These are phyloP conservation scores for Rhinophrynus dorsalis DNA, from an alignment of 2,797 vertebrate genomes.

Conservation along the genomic window DNA sequence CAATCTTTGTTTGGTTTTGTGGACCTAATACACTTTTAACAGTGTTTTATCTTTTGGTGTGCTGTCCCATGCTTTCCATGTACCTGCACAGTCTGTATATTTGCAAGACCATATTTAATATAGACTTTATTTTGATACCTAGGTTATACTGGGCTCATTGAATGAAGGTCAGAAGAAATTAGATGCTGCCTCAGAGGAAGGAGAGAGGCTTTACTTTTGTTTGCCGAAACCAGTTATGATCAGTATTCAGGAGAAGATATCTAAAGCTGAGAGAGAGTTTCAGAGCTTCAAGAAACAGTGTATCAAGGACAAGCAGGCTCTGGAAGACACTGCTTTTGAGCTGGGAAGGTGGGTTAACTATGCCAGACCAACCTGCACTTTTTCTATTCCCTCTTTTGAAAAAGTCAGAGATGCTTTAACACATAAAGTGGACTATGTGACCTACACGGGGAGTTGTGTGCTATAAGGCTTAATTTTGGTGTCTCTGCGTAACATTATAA, in stretches of 20 bases:
- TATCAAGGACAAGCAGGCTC: slow-evolving; percentile 82
- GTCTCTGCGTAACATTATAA: too few relatives aligned
- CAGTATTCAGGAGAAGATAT: slow-evolving; percentile 87
- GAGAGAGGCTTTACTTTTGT: slow-evolving; percentile 84
- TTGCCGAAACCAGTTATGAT: slow-evolving; percentile 82
- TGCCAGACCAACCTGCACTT: background rate
- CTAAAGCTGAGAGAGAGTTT: slow-evolving; percentile 87
- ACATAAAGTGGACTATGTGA: too few relatives aligned
- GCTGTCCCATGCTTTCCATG: too few relatives aligned
- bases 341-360: slow-evolving; percentile 67
- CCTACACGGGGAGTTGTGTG: too few relatives aligned
- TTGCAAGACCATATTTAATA: too few relatives aligned
- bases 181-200: slow-evolving; percentile 83
- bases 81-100: too few relatives aligned
- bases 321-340: slow-evolving; percentile 83
- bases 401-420: too few relatives aligned
- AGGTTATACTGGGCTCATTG: slow-evolving; percentile 83
- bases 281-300: slow-evolving; percentile 87
- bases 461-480: too few relatives aligned
- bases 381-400: too few relatives aligned
- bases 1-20: too few relatives aligned
- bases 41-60: too few relatives aligned
- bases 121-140: slow-evolving; percentile 36
- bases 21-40: too few relatives aligned
- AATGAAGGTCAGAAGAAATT: slow-evolving; percentile 84